Evolutionary conservation across 37 sponge, comb jelly and placozoan species (phyloP).

Genomic region (Cladorhizidae sp.): DNA sequence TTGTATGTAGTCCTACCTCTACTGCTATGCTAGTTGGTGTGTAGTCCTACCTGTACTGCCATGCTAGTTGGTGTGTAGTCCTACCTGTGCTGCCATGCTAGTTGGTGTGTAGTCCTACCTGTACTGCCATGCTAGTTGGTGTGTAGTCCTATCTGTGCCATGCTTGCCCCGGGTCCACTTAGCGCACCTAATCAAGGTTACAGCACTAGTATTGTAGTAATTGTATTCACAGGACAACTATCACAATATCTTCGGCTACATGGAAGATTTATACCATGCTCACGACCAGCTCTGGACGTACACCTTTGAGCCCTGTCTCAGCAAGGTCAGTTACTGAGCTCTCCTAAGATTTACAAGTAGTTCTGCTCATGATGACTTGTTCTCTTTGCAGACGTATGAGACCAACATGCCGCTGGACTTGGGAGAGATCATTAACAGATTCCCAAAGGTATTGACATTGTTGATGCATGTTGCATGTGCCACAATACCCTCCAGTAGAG

Average conservation of each 20-base stretch:
- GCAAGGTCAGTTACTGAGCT: slow-evolving; percentile 33
- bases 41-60: too few species aligned
- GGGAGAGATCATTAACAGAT: slow-evolving; percentile 20
- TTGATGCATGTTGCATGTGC: too few species aligned
- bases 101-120: too few species aligned
- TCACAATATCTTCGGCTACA: slow-evolving; percentile 72
- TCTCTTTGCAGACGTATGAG: slow-evolving; percentile 22
- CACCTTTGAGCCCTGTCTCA: slow-evolving; percentile 49
- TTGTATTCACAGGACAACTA: slow-evolving; percentile 68
- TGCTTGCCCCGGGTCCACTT: not conserved
- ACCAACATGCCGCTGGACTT: slow-evolving; percentile 28
- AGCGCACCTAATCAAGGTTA: not conserved
- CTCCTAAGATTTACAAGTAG: not conserved
- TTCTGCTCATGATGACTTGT: not conserved
- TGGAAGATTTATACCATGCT: slow-evolving; percentile 56
- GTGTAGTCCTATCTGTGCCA: not conserved
- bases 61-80: too few species aligned
- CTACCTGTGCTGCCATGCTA: too few species aligned
- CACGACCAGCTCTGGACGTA: slow-evolving; percentile 60
- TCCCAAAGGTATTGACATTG: slow-evolving; percentile 32
- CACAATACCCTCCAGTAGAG: too few species aligned
- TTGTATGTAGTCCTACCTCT: too few species aligned
- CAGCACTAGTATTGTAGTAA: not conserved
- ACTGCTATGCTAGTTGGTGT: not conserved
- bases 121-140: too few species aligned